These are phyloP conservation scores for Scaptomyza flava DNA, from an alignment of 2,888 invertebrate genomes.

Conservation along the genomic window DNA sequence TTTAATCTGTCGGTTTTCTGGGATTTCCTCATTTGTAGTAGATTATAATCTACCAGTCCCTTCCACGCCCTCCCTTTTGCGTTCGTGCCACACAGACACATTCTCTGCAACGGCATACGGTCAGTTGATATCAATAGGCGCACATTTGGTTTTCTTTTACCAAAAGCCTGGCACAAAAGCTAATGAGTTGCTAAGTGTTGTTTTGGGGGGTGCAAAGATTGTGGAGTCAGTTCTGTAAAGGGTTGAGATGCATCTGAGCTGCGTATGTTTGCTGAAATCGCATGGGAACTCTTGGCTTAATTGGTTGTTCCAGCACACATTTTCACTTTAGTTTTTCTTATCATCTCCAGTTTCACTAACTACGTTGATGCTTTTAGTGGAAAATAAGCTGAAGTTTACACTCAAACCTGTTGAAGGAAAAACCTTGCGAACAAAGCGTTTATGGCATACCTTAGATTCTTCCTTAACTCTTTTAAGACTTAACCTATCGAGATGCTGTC, in stretches of 20 bases:
- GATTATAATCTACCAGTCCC: constrained; percentile 56
- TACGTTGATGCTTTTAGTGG: neutral
- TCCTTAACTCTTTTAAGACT: neutral
- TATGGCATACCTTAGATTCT: no score
- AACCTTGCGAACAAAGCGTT: no score
- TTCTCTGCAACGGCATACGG: neutral
- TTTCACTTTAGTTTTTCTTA: neutral
- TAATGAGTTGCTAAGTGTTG: constrained; percentile 68
- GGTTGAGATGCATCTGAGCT: constrained; percentile 7
- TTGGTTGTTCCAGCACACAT: constrained; percentile 6
- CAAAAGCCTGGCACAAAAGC: constrained; percentile 35
- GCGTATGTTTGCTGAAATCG: constrained; percentile 7
- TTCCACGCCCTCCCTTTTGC: neutral
- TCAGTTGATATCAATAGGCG: constrained; percentile 51
- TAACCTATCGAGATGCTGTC: neutral
- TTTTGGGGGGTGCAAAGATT: neutral
- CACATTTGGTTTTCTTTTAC: constrained; percentile 39
- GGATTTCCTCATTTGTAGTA: constrained; percentile 72
- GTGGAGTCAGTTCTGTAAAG: neutral
- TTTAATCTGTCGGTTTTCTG: constrained; percentile 72
- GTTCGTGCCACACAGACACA: neutral
- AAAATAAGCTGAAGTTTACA: neutral
- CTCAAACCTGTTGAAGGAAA: no score
- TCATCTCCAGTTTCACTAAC: constrained; percentile 7
- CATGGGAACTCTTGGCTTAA: constrained; percentile 19